A percentile compares a stretch with the other conserved stretches of the same genome.
Evolutionary conservation across 1,140 invertebrate species (phyloP).

Genomic region (Nixonia krombeini): DNA sequence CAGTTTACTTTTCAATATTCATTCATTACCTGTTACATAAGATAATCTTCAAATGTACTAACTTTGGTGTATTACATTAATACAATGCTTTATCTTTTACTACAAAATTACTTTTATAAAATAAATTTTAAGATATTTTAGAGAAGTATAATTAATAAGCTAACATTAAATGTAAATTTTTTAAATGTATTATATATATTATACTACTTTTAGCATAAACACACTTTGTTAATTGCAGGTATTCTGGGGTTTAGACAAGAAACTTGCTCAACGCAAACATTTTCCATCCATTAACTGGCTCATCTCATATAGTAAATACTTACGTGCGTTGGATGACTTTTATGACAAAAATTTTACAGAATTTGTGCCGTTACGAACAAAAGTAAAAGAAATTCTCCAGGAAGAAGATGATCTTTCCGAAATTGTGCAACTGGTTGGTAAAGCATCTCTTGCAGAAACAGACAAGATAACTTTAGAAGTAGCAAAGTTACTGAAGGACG

Average conservation of each 20-base stretch:
- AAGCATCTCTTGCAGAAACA: slow-evolving; percentile 97
- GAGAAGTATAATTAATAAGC: no score
- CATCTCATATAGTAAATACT: slow-evolving; percentile 99
- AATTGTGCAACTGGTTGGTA: slow-evolving; percentile 99
- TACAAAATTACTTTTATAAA: no score
- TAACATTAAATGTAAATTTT: neutral
- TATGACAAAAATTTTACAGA: slow-evolving; percentile 99
- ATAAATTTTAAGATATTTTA: no score
- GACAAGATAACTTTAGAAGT: slow-evolving; percentile 99
- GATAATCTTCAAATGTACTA: no score
- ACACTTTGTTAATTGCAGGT: no score
- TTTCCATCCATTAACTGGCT: slow-evolving; percentile 99
- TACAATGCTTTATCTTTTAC: no score
- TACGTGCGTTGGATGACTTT: slow-evolving; percentile 97
- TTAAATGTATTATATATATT: neutral
- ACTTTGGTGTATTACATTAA: no score
- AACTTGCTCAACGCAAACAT: slow-evolving; percentile 99
- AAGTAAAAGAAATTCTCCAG: slow-evolving; percentile 97
- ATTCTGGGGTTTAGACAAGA: slow-evolving; percentile 99
- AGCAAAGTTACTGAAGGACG: slow-evolving; percentile 98
- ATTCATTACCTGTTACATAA: no score
- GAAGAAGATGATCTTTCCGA: slow-evolving; percentile 99
- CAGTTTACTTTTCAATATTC: no score
- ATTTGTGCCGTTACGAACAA: slow-evolving; percentile 94
- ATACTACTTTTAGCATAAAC: no score